phyloP scores from a whole-genome alignment of 1,140 invertebrate genomes.

The Pseudomyrmex gracilis region DNA sequence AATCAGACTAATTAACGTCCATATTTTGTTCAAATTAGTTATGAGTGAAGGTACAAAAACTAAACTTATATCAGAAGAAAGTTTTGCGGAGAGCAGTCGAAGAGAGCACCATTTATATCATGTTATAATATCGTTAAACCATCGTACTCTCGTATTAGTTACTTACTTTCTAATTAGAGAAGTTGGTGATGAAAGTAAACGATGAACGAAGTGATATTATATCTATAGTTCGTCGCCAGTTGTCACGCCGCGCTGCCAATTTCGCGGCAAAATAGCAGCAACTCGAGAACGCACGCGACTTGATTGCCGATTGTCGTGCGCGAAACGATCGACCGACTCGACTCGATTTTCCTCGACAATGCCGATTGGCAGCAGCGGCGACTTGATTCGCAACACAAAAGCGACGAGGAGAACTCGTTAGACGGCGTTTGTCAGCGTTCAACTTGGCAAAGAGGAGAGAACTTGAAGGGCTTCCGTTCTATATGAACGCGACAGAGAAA shows the following conservation, averaged over 20 bases:
- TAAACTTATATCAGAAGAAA: too few species aligned
- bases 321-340: slow-evolving; percentile 42
- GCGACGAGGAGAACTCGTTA: slow-evolving; percentile 45
- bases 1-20: slow-evolving; percentile 16
- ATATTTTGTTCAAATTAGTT: neutral
- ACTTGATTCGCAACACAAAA: slow-evolving; percentile 35
- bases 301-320: slow-evolving; percentile 51
- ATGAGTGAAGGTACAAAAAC: neutral
- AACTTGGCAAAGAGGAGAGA: slow-evolving; percentile 14
- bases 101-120: too few species aligned
- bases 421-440: slow-evolving; percentile 42
- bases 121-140: too few species aligned
- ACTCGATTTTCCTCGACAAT: slow-evolving; percentile 51
- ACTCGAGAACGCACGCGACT: slow-evolving; percentile 8
- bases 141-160: neutral
- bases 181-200: slow-evolving; percentile 4
- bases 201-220: neutral
- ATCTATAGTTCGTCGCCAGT: slow-evolving; percentile 6
- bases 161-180: slow-evolving; percentile 40
- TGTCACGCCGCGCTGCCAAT: slow-evolving; percentile 30
- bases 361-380: neutral
- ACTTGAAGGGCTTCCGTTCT: slow-evolving; percentile 9
- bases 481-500: slow-evolving; percentile 22
- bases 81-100: too few species aligned
- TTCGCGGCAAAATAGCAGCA: slow-evolving; percentile 1